Evolutionary conservation across 2,797 vertebrate species (phyloP), one percentile per base, ranked within the genome.

Genomic region (Hydrocynus forskahlii): DNA sequence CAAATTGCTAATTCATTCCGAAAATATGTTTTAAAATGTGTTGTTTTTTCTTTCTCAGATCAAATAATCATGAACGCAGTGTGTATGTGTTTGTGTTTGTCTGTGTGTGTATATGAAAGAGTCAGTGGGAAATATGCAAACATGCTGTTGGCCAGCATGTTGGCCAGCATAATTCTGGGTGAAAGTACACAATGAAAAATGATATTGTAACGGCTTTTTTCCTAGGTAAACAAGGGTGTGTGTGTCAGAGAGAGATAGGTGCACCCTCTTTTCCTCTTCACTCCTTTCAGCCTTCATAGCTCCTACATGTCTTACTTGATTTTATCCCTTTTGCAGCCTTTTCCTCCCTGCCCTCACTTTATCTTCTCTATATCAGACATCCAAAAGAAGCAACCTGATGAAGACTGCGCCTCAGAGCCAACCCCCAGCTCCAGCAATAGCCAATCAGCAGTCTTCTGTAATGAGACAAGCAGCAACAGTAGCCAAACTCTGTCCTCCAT

Each of bases 391-490:
- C 96, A 97, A 91, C 94, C 96, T 88, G 96, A 97, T 0, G 95
- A 96, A 81, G 97, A 97, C 91, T 96, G 97, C 85, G 86, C 96
- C 89, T 93, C 97, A 92, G 97, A 96, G 94, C 94, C 96, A 89
- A 94, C 95, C 92, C 95, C 97, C 90, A 97, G 95, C 93, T 95
- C 93, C 93, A 92, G 91, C 87, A 89, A 89, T 92, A 96, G 92
- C 94, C 97, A 98, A 93, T 95, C 96, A 92, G 96, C 97, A 91
- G 92, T 97, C 89, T 98, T 97, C 95, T 95, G 96, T 76, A 96
- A 93, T 86, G 96, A 99, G 94, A 94, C 91, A 68, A 97, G 94
- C 94, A 94, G 94, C 94, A 96, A 94, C 96, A 96, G 97, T 86
- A 91, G 90, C 92, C 95, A 97, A 94, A 94, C 96, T 87, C 93